Percentiles rank a stretch among this genome's conserved stretches.
phyloP scores from a whole-genome alignment of 1,140 invertebrate species.

The Pantala flavescens region DNA sequence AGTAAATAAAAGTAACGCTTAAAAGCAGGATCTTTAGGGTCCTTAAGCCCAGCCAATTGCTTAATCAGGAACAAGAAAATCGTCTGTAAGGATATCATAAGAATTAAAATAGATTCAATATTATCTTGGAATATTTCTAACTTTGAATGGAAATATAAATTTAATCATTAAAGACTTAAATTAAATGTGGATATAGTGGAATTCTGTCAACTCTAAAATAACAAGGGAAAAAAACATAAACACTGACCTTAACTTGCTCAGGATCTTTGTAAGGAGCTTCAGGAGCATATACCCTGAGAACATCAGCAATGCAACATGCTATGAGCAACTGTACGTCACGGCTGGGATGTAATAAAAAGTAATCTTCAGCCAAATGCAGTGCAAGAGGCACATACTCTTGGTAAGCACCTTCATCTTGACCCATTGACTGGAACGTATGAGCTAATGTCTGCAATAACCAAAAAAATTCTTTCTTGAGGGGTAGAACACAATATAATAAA shows the following conservation, averaged over 20 bases:
- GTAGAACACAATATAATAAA: constrained; percentile 18
- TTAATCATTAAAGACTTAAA: too few relatives aligned
- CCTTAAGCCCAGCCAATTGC: constrained; percentile 84
- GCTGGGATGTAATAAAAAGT: constrained; percentile 79
- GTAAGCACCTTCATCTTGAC: constrained; percentile 89
- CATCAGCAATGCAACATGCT: constrained; percentile 95
- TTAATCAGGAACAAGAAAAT: constrained; percentile 95
- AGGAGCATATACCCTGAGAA: constrained; percentile 94
- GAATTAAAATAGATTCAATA: not conserved
- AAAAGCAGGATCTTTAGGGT: constrained; percentile 94
- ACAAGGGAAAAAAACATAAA: constrained; percentile 15
- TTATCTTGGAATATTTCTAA: not conserved
- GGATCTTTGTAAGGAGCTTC: constrained; percentile 95
- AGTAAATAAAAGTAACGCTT: constrained; percentile 94
- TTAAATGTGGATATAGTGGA: too few relatives aligned
- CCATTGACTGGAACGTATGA: constrained; percentile 90
- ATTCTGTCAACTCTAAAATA: not conserved
- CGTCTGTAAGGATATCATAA: constrained; percentile 48
- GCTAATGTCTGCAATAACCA: constrained; percentile 58
- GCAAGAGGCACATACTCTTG: constrained; percentile 88
- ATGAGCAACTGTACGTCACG: constrained; percentile 90
- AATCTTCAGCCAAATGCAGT: constrained; percentile 85
- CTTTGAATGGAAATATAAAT: not conserved
- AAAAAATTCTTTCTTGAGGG: not conserved
- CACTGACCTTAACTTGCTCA: constrained; percentile 67